Evolutionary conservation across 2,797 vertebrate genomes (phyloP).

Genomic region (Sebastes jordani): DNA sequence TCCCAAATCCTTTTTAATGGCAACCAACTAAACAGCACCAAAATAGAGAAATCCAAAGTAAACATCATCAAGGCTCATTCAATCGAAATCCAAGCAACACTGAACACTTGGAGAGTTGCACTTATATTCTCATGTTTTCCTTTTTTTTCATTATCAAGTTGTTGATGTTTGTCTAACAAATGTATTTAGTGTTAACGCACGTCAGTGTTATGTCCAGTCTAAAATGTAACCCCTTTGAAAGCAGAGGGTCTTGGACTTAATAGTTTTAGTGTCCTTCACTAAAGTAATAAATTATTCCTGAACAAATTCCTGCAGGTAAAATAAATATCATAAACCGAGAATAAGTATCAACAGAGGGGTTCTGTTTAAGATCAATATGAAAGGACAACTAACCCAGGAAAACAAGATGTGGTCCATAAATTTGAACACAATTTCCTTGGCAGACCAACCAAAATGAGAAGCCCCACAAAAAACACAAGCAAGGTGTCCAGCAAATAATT

Average conservation of each 20-base stretch:
- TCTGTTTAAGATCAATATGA: constrained; percentile 82
- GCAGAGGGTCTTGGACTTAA: constrained; percentile 37
- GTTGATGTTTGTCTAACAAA: constrained; percentile 20
- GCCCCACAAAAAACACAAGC: constrained; percentile 72
- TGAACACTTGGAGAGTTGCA: not conserved
- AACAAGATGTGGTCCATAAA: constrained; percentile 77
- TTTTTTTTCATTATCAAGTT: not conserved
- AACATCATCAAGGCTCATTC: not conserved
- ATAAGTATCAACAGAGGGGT: constrained; percentile 67
- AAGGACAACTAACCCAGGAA: constrained; percentile 61
- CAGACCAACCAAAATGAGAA: constrained; percentile 50
- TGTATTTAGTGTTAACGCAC: constrained; percentile 23
- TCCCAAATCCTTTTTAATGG: not conserved
- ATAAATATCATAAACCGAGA: constrained; percentile 79
- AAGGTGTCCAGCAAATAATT: constrained; percentile 74
- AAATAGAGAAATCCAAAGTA: not conserved
- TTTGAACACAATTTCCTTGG: constrained; percentile 75
- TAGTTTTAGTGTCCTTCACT: constrained; percentile 74
- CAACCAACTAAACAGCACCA: not conserved
- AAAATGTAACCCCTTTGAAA: constrained; percentile 46
- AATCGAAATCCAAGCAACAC: not conserved
- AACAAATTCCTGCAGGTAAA: constrained; percentile 79
- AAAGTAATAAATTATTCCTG: constrained; percentile 74
- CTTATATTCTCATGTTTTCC: not conserved
- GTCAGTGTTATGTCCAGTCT: constrained; percentile 14